A percentile compares a stretch with the other conserved stretches of the same genome.
These are phyloP conservation scores for Scaptomyza pallida DNA, from an alignment of 1,140 invertebrate genomes.

Conservation along the genomic window DNA sequence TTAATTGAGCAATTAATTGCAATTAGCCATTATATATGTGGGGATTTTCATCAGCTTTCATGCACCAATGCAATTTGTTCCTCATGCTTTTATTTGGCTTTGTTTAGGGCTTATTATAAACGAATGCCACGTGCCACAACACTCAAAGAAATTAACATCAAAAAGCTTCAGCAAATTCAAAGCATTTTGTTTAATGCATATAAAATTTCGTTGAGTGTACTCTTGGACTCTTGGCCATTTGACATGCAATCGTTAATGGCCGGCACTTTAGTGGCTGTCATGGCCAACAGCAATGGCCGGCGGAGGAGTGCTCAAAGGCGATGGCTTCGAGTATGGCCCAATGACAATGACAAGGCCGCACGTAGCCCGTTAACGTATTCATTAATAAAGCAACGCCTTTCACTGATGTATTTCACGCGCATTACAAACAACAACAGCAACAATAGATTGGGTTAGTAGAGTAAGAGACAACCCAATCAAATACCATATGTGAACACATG, in stretches of 20 bases:
- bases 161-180: too few species aligned
- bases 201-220: too few species aligned
- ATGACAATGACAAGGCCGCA: constrained; percentile 24
- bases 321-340: constrained; percentile 16
- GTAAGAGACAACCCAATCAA: constrained; percentile 22
- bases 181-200: too few species aligned
- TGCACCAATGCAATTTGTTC: neutral
- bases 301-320: too few species aligned
- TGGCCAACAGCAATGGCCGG: constrained; percentile 23
- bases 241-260: constrained; percentile 49
- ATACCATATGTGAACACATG: too few species aligned
- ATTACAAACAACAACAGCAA: constrained; percentile 6
- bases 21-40: constrained; percentile 27
- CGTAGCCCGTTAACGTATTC: constrained; percentile 48
- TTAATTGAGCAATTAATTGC: constrained; percentile 53
- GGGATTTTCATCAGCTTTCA: constrained; percentile 16
- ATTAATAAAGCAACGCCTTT: constrained; percentile 34
- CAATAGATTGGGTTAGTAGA: neutral
- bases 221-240: constrained; percentile 2
- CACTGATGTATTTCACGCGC: constrained; percentile 18
- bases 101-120: constrained; percentile 21
- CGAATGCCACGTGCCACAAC: neutral
- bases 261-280: constrained; percentile 34
- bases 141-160: too few species aligned
- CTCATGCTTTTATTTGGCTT: neutral